phyloP scores from a whole-genome alignment of 1,140 invertebrate genomes.

The Euwallacea fornicatus region DNA sequence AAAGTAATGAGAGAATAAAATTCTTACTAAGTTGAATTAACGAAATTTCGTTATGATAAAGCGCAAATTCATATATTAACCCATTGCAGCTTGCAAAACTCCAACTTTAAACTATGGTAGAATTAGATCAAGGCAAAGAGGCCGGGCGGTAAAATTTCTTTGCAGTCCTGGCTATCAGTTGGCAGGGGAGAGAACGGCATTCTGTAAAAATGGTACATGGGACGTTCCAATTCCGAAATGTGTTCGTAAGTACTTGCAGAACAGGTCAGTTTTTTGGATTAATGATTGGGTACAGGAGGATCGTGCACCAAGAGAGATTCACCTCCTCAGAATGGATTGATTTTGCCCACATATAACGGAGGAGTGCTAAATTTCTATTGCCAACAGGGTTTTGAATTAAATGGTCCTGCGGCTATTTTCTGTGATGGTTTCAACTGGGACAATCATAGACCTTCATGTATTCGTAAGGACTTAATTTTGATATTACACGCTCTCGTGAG shows the following conservation, averaged over 20 bases:
- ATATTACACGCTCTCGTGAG: too few relatives aligned
- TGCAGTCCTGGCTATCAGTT: constrained; percentile 47
- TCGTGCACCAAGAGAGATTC: constrained; percentile 29
- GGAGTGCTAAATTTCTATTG: constrained; percentile 67
- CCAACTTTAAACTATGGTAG: constrained; percentile 40
- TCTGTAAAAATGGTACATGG: constrained; percentile 46
- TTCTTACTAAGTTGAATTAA: too few relatives aligned
- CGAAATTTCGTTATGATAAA: too few relatives aligned
- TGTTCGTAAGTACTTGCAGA: constrained; percentile 46
- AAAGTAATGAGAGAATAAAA: too few relatives aligned
- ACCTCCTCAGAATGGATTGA: constrained; percentile 55
- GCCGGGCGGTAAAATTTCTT: constrained; percentile 42
- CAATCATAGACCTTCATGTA: constrained; percentile 60
- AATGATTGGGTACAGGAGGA: constrained; percentile 13
- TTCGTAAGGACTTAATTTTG: constrained; percentile 55
- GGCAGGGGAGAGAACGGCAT: constrained; percentile 46
- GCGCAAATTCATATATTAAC: background rate
- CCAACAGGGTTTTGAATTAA: constrained; percentile 60
- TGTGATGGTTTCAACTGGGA: constrained; percentile 69
- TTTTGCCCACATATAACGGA: constrained; percentile 55
- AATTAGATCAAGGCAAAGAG: constrained; percentile 41
- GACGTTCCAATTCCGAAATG: constrained; percentile 46
- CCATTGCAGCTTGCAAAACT: constrained; percentile 12
- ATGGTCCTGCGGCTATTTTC: constrained; percentile 60
- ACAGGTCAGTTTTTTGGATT: background rate